Base-by-base conservation (phyloP, 1,140 invertebrate species). In the Caligus rogercresseyi region DNA sequence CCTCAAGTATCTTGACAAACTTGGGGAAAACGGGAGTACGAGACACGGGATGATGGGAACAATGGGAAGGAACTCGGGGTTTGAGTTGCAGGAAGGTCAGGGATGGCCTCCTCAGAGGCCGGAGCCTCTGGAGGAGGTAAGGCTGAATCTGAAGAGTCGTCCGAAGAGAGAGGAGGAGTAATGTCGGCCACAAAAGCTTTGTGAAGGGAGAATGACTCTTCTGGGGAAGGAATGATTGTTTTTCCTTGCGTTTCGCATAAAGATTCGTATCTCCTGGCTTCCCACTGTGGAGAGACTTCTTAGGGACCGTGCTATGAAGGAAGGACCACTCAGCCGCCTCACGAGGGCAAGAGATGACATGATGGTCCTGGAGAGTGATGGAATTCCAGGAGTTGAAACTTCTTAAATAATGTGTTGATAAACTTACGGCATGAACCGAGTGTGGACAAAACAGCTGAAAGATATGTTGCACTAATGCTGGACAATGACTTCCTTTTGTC, bases 1-100 rank as follows among this genome's bases (percentile, higher is more conserved):
- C 86, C 77, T 98, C 94, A 66, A 98, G 84, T 65, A 98, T 82
- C 77, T 98, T 98, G 65, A 97, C 92, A 76, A 99, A 98, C 69
- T 89, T 81, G 51, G 95, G 96, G 78, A 98, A 98, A 1, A 98
- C 85, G 26, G 94, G 94, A 78, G 94, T 92, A 68, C 90, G 80
- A 69, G 79, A 86, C 62, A 98, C 52, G 1, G 93, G 69, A 99
- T 87, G 14, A 98, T 81, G 52, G 95, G 95, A 7, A 98, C 81
- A 72, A 89, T 82, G 4, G 95, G 94, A 84, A 90, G 98, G 23
- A 88, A 81, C 75, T 98, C 94, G 7, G 95, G 15, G 85, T 86
- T 57, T 94, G 84, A 2, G 91, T 86, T 0, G 87, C 86, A 57
- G 87, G 87, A 64, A 91, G 64, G 23, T 15, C 25, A 55, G 26